Percentiles rank a stretch among this genome's conserved stretches.
phyloP scores from a whole-genome alignment of 2,888 invertebrate genomes.

The Apotomis capreana region DNA sequence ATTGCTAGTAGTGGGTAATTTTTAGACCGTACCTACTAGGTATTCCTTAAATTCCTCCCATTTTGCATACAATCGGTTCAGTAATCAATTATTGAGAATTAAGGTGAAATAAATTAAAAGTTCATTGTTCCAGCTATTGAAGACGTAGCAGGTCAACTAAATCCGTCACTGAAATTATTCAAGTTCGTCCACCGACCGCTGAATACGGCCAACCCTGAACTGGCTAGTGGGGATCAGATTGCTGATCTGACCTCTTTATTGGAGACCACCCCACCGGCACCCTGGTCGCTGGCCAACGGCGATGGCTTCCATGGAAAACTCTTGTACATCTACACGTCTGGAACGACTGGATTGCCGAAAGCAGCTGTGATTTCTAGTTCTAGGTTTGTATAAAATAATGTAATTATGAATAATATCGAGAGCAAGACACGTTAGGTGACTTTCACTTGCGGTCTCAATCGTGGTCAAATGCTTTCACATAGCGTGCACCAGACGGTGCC shows the following conservation, averaged over 20 bases:
- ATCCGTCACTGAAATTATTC: constrained; percentile 87
- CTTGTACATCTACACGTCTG: constrained; percentile 98
- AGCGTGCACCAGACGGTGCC: background rate
- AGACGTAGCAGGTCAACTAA: constrained; percentile 87
- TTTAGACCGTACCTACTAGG: background rate
- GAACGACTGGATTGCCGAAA: constrained; percentile 98
- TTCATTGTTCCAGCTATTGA: constrained; percentile 84
- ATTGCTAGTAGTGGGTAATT: too few relatives aligned
- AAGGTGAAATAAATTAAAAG: constrained; percentile 3
- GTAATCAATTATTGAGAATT: background rate
- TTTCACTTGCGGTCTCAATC: constrained; percentile 30
- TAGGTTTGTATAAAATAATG: constrained; percentile 82
- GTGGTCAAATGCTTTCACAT: constrained; percentile 28
- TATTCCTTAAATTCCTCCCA: background rate
- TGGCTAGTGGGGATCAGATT: constrained; percentile 66
- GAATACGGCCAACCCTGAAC: constrained; percentile 52
- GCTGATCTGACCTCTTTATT: constrained; percentile 85
- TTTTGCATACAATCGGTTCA: constrained; percentile 25
- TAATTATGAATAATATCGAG: background rate
- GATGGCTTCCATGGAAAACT: constrained; percentile 90
- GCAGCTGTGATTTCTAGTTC: constrained; percentile 98
- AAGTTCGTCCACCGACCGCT: constrained; percentile 75
- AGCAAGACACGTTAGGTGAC: constrained; percentile 6
- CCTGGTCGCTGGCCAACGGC: constrained; percentile 84
- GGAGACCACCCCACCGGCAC: constrained; percentile 80